Conservation (phyloP, 2,113 vertebrate genomes). For the Cephalopterus ornatus region DNA sequence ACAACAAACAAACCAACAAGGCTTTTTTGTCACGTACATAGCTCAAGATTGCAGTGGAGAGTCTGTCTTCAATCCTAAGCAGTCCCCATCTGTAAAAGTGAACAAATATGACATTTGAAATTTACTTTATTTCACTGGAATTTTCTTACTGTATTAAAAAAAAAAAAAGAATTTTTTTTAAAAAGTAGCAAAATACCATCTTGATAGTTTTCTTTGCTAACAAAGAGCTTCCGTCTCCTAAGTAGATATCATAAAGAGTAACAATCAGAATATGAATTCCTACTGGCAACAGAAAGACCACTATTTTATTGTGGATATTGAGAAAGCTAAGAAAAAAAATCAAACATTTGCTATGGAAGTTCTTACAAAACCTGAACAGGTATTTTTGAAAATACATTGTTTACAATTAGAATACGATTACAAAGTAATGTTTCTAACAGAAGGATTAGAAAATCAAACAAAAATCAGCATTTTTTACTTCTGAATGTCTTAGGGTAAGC, state of each 20-base stretch:
- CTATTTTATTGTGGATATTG: background rate
- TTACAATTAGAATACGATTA: background rate
- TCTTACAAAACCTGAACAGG: background rate
- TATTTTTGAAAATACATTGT: background rate
- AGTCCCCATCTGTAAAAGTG: background rate
- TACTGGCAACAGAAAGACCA: background rate
- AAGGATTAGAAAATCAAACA: background rate
- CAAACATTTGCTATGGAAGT: background rate
- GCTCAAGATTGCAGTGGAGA: background rate
- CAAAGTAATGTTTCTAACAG: background rate
- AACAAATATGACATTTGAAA: background rate
- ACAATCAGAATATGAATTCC: background rate
- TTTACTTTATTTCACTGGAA: background rate
- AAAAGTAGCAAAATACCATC: background rate
- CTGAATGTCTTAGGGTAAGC: background rate
- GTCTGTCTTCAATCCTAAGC: background rate
- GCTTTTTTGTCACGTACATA: background rate
- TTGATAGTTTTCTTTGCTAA: background rate
- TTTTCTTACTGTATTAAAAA: background rate
- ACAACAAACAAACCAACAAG: fast-evolving
- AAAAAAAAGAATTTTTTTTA: no score
- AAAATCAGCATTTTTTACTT: background rate
- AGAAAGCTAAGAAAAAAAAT: background rate
- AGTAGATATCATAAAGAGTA: background rate
- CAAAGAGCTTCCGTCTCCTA: background rate